A percentile compares a stretch with the other conserved stretches of the same genome.
phyloP scores from a whole-genome alignment of 2,888 invertebrate genomes.

The Cryptocheilus praepositus region DNA sequence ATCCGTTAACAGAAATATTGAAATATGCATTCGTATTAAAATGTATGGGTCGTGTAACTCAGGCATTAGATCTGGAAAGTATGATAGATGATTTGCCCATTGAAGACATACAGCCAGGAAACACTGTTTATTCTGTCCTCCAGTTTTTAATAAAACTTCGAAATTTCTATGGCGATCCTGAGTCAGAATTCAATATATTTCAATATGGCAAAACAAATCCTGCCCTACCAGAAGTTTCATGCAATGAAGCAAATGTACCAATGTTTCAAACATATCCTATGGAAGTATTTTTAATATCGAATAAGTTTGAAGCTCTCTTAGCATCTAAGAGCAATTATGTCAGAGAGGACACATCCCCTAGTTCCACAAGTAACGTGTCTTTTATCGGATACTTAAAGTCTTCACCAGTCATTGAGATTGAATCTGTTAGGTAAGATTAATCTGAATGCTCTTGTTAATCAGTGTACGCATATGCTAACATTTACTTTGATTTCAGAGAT shows the following conservation, averaged over 20 bases:
- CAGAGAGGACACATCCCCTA: conserved; percentile 29
- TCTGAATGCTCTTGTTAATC: neutral
- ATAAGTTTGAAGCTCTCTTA: conserved; percentile 62
- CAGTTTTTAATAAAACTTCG: conserved; percentile 63
- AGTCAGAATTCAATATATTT: conserved; percentile 59
- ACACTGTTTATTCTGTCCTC: conserved; percentile 50
- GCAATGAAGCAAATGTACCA: conserved; percentile 44
- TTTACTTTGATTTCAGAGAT: conserved; percentile 20
- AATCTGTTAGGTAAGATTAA: conserved; percentile 47
- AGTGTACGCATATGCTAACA: neutral
- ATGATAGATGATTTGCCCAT: conserved; percentile 53
- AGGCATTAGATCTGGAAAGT: conserved; percentile 60
- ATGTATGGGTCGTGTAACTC: conserved; percentile 46
- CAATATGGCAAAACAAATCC: conserved; percentile 62
- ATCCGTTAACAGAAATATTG: conserved; percentile 66
- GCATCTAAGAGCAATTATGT: conserved; percentile 42
- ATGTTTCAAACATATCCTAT: conserved; percentile 66
- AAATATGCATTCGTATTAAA: conserved; percentile 64
- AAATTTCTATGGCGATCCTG: conserved; percentile 43
- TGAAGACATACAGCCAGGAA: conserved; percentile 35
- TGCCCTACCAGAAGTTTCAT: conserved; percentile 54
- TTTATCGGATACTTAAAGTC: conserved; percentile 51
- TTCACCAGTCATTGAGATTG: conserved; percentile 35
- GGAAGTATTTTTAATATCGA: conserved; percentile 62
- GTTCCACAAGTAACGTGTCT: conserved; percentile 48